Conservation (phyloP, 2,888 invertebrate genomes). For the Gymnocheta viridis region DNA sequence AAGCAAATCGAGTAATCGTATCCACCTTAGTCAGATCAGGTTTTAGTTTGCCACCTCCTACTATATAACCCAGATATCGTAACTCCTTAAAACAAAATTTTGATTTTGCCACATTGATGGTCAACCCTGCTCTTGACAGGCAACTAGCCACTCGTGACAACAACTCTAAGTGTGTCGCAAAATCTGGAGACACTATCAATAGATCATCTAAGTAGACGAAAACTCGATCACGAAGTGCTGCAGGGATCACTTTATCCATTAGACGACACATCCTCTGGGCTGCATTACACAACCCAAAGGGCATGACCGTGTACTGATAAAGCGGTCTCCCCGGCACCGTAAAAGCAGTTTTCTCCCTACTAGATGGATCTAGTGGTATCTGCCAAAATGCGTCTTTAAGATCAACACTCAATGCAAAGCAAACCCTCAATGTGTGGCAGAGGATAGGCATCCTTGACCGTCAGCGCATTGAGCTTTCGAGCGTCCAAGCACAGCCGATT, state of each 20-base stretch:
- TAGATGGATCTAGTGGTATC: background rate
- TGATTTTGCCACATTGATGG: slow-evolving; percentile 8
- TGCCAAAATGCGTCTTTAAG: slow-evolving; percentile 5
- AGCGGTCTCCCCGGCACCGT: background rate
- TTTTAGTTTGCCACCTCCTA: background rate
- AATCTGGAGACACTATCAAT: slow-evolving; percentile 10
- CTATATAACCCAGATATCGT: slow-evolving; percentile 10
- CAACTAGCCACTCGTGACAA: background rate
- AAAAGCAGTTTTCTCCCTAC: slow-evolving; percentile 21
- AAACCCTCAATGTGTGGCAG: background rate
- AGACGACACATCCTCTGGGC: slow-evolving; percentile 37
- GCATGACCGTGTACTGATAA: slow-evolving; percentile 38
- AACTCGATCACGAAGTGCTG: background rate
- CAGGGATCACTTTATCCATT: slow-evolving; percentile 35
- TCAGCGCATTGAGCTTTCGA: background rate
- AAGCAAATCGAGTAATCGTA: background rate
- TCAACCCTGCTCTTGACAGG: background rate
- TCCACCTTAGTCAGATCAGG: background rate
- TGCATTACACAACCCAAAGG: slow-evolving; percentile 42
- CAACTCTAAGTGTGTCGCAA: background rate
- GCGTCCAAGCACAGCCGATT: background rate
- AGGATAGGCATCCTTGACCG: too few species aligned
- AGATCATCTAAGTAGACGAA: slow-evolving; percentile 33
- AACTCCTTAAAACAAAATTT: slow-evolving; percentile 22
- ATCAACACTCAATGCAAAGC: background rate